Conservation (phyloP, 2,888 invertebrate species). For the Cerastis leucographa region DNA sequence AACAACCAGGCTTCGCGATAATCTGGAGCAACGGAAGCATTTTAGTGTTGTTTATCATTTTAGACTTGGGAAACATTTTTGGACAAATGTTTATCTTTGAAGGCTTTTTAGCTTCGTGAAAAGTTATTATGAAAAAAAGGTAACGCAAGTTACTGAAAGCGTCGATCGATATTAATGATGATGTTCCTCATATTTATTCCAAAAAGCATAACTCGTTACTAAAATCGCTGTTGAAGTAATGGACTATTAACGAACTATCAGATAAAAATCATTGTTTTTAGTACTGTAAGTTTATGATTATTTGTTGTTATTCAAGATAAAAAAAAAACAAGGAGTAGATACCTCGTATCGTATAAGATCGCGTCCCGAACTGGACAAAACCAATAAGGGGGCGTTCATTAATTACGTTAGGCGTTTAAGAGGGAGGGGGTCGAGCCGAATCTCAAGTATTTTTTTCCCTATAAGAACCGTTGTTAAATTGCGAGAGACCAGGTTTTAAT, state of each 20-base stretch:
- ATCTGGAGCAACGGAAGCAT: conserved; percentile 33
- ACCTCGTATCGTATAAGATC: too few relatives aligned
- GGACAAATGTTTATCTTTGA: not conserved
- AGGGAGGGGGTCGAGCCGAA: not conserved
- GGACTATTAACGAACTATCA: not conserved
- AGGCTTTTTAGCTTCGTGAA: not conserved
- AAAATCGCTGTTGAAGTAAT: not conserved
- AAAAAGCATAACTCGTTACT: not conserved
- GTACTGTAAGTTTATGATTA: not conserved
- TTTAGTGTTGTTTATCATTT: conserved; percentile 32
- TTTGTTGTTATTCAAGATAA: not conserved
- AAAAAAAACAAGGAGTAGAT: not conserved
- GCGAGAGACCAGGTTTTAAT: not conserved
- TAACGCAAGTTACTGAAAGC: not conserved
- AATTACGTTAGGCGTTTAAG: not conserved
- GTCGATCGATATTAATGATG: not conserved
- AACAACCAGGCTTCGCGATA: conserved; percentile 24
- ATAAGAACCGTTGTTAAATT: not conserved
- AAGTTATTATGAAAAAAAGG: not conserved
- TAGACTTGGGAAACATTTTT: conserved; percentile 18
- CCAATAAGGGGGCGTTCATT: not conserved
- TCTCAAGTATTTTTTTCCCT: not conserved
- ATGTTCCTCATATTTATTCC: not conserved
- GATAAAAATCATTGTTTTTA: not conserved
- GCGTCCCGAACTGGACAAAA: not conserved